These are phyloP conservation scores for Rhodophaea formosa DNA, from an alignment of 2,888 invertebrate species.

Conservation along the genomic window DNA sequence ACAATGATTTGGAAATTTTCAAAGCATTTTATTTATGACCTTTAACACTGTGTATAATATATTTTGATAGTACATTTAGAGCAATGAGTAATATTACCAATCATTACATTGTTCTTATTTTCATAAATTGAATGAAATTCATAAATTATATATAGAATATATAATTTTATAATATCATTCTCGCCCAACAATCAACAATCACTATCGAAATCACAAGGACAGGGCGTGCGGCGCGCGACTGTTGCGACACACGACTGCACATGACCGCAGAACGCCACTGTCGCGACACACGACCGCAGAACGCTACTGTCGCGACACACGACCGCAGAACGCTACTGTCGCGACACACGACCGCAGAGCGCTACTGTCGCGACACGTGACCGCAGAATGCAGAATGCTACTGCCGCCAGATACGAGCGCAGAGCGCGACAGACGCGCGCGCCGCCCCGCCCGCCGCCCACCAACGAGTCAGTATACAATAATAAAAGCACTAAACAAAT, in stretches of 20 bases:
- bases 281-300: not conserved
- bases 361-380: not conserved
- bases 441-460: slow-evolving; percentile 20
- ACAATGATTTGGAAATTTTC: slow-evolving; percentile 76
- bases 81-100: slow-evolving; percentile 82
- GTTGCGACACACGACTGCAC: not conserved
- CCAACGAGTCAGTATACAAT: slow-evolving; percentile 35
- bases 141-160: slow-evolving; percentile 78
- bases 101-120: slow-evolving; percentile 80
- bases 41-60: slow-evolving; percentile 82
- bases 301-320: slow-evolving; percentile 1
- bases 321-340: not conserved
- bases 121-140: slow-evolving; percentile 77
- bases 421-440: slow-evolving; percentile 1
- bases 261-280: not conserved
- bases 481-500: slow-evolving; percentile 45
- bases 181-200: slow-evolving; percentile 78
- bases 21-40: slow-evolving; percentile 82
- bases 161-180: slow-evolving; percentile 74
- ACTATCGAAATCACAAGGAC: slow-evolving; percentile 67
- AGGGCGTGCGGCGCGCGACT: slow-evolving; percentile 28
- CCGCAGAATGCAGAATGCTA: no score
- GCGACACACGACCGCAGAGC: not conserved
- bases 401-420: no score
- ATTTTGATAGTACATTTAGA: slow-evolving; percentile 83